Percentiles rank a stretch among this genome's conserved stretches.
Conservation (phyloP, 37 sponge, comb jelly and placozoan genomes). For the Oscarella lobularis region DNA sequence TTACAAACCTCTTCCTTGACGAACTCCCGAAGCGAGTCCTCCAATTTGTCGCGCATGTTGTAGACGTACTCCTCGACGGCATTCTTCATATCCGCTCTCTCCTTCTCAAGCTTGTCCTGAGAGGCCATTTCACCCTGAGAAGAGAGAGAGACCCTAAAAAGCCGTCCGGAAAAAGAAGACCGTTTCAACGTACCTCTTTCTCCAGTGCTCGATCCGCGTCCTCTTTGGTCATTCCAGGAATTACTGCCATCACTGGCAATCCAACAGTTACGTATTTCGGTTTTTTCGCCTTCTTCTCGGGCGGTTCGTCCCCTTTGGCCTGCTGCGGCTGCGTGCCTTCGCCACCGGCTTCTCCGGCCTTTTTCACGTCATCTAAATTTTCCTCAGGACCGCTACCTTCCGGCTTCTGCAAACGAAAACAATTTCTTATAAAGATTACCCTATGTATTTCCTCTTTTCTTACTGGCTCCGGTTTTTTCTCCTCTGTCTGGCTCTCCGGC, state of each 20-base stretch:
- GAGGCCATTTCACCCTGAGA: constrained; percentile 46
- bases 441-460: neutral
- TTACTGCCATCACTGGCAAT: constrained; percentile 31
- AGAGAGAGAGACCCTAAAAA: neutral
- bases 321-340: neutral
- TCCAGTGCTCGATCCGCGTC: constrained; percentile 38
- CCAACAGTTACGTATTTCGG: constrained; percentile 36
- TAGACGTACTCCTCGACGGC: constrained; percentile 97
- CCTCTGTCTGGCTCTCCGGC: neutral
- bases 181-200: constrained; percentile 42
- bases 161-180: neutral
- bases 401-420: no score
- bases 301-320: no score
- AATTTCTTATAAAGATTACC: no score
- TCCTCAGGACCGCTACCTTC: no score
- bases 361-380: neutral
- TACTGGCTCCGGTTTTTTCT: constrained; percentile 15
- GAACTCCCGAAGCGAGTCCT: constrained; percentile 30
- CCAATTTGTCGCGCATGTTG: constrained; percentile 75
- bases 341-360: neutral
- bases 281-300: constrained; percentile 49
- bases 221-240: constrained; percentile 29
- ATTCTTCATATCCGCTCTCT: constrained; percentile 78
- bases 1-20: constrained; percentile 49
- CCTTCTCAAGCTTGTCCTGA: constrained; percentile 51